Evolutionary conservation across 2,113 vertebrate genomes (phyloP).

Genomic region (Chrysochloris asiatica): DNA sequence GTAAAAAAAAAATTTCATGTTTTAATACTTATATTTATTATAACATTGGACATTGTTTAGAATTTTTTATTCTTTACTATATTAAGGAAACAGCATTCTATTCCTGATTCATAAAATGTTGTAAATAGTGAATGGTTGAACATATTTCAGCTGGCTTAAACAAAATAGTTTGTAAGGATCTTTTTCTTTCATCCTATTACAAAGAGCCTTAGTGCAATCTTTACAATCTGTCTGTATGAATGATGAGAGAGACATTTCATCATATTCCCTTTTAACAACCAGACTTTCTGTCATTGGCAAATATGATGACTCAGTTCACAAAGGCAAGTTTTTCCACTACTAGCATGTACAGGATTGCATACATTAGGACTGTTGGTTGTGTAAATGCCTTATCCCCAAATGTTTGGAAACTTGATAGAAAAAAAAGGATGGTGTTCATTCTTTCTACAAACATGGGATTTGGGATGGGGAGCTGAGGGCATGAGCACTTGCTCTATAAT

Average conservation of each 20-base stretch:
- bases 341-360: background rate
- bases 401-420: conserved; percentile 1
- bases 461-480: background rate
- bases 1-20: background rate
- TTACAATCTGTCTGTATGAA: conserved; percentile 2
- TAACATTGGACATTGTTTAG: background rate
- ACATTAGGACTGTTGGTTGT: background rate
- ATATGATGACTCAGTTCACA: conserved; percentile 62
- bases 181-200: background rate
- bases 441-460: background rate
- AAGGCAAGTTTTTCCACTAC: conserved; percentile 36
- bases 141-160: conserved; percentile 28
- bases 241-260: conserved; percentile 62
- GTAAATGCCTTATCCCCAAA: background rate
- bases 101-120: conserved; percentile 30
- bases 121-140: background rate
- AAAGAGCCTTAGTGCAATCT: conserved; percentile 44
- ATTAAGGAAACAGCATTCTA: background rate
- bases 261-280: conserved; percentile 62
- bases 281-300: conserved; percentile 60
- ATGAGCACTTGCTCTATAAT: background rate
- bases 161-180: conserved; percentile 47
- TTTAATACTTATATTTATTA: background rate
- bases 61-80: background rate
- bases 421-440: background rate